Evolutionary conservation across 2,797 vertebrate species (phyloP).

Genomic region (Thalassophryne amazonica): DNA sequence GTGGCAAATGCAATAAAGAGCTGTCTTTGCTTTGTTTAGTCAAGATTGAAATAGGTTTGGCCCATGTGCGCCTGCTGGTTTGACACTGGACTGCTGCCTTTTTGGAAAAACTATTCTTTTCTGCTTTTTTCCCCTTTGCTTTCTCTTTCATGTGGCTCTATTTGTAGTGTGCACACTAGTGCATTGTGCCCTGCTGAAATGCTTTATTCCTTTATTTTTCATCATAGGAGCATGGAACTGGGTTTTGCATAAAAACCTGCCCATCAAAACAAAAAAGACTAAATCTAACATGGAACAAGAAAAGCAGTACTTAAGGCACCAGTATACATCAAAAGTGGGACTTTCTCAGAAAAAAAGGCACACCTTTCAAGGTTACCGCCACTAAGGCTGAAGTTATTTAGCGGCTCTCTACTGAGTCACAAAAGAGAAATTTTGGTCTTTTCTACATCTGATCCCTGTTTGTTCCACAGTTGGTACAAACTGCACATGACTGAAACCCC

Average conservation of each 20-base stretch:
- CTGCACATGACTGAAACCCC: no score
- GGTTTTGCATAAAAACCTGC: no score
- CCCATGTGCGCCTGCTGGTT: conserved; percentile 25
- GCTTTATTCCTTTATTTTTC: neutral
- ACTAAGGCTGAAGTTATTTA: no score
- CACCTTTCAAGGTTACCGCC: no score
- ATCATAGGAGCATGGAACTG: neutral
- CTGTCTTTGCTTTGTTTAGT: conserved; percentile 59
- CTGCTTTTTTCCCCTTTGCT: neutral
- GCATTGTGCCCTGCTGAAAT: neutral
- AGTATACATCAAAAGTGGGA: no score
- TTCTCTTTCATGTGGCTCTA: conserved; percentile 10
- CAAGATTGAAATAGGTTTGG: conserved; percentile 58
- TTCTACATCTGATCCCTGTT: no score
- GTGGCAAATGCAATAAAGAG: conserved; percentile 53
- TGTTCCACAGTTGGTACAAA: no score
- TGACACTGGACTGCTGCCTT: conserved; percentile 44
- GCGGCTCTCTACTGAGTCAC: no score
- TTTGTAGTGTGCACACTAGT: neutral
- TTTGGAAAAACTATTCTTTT: conserved; percentile 17
- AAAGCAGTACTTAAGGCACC: no score
- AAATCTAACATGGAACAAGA: no score
- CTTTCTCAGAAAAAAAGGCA: neutral
- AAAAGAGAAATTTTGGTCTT: no score
- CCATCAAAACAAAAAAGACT: no score